Conservation (phyloP, 2,888 invertebrate species). For the Harmothoe impar region DNA sequence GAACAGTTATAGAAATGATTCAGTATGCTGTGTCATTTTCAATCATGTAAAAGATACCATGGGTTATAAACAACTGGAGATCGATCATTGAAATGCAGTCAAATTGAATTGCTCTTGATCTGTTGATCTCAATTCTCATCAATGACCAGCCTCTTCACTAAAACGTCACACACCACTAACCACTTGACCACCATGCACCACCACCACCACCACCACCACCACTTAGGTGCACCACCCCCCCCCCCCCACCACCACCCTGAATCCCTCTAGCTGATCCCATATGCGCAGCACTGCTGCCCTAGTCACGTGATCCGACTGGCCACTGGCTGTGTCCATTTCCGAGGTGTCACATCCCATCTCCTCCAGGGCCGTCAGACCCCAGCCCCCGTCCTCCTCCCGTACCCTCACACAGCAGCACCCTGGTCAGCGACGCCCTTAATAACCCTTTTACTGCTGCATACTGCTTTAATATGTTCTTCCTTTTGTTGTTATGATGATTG, state of each 20-base stretch:
- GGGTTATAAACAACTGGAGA: too few relatives aligned
- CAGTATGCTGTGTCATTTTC: too few relatives aligned
- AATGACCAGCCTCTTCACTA: too few relatives aligned
- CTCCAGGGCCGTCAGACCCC: neutral
- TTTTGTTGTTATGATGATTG: too few relatives aligned
- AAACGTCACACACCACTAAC: neutral
- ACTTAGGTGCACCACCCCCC: too few relatives aligned
- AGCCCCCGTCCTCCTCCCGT: neutral
- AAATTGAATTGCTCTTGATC: too few relatives aligned
- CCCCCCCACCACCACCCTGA: neutral
- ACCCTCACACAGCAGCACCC: neutral
- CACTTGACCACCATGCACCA: neutral
- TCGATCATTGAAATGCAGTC: too few relatives aligned
- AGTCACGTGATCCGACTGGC: conserved; percentile 16
- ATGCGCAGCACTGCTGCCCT: neutral
- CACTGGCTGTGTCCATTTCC: conserved; percentile 30
- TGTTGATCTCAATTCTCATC: too few relatives aligned
- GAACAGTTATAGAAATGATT: too few relatives aligned
- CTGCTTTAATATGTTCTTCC: too few relatives aligned
- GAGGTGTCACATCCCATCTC: conserved; percentile 42
- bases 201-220: neutral
- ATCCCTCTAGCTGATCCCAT: neutral
- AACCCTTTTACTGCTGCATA: too few relatives aligned
- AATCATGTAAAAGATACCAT: too few relatives aligned
- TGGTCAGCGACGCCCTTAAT: neutral